Evolutionary conservation across 2,113 vertebrate genomes (phyloP), one percentile per base, ranked within the genome.

Genomic region (Girardinichthys multiradiatus): DNA sequence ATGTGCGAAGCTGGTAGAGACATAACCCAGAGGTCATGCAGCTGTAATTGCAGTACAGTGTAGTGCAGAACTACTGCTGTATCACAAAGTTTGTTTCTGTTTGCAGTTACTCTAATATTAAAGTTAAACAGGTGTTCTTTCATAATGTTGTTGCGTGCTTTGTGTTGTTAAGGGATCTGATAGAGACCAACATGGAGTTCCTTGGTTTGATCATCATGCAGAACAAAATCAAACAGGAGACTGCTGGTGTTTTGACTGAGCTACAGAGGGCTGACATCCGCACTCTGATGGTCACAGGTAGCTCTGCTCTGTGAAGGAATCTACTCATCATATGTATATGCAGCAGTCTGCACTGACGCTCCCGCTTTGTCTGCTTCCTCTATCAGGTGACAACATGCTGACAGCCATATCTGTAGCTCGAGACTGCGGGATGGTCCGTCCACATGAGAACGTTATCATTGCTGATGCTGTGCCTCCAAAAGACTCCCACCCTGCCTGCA

Each of bases 271-370:
- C 98, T 76, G 95, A 95, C 90, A 97, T 99, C 88, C 97, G 98
- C 88, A 97, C 96, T 2, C 89, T 99, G 86, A 99, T 99, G 98
- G 96, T 98, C 60, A 99, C 98, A 94, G 98, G 98, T 99, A 73
- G 73, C 31, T 9, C 2, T 1, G 28, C 63, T 30, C 4, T 3
- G 15, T 13, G 3, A 45, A 19, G 29, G 8, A 17, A 60, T 62
- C 28, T 17, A 35, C 0, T 0, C 13, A 15, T 27, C 6, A 21
- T 6, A 15, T 2, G 24, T 3, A 51, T 6, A 19, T 21, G 8
- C 45, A 24, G 21, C 8, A 24, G 48, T 68, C 3, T 26, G 4
- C 19, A 9, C 42, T 1, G 11, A 42, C 61, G 14, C 51, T 21
- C 11, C 8, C 15, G 33, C 12, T 19, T 26, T 31, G 6, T 5